A percentile compares a stretch with the other conserved stretches of the same genome.
Conservation (phyloP, 2,113 vertebrate species). For the Prionailurus viverrinus region DNA sequence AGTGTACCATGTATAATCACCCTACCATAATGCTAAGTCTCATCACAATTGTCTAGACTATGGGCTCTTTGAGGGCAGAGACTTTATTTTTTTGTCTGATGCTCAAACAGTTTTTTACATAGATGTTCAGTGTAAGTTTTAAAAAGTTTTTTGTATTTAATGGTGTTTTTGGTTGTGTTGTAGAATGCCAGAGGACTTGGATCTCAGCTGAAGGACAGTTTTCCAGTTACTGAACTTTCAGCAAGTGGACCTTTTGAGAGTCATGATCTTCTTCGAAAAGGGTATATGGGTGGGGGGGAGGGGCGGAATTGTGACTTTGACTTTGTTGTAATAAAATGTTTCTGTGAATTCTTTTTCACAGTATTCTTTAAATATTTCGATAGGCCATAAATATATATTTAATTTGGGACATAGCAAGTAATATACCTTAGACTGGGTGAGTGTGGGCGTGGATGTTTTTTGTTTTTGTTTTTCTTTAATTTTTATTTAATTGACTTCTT, state of each 20-base stretch:
- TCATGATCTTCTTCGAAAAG: slow-evolving; percentile 93
- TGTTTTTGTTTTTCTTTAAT: background rate
- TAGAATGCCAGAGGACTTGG: slow-evolving; percentile 93
- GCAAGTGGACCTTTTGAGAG: slow-evolving; percentile 91
- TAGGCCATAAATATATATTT: background rate
- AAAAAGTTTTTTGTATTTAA: background rate
- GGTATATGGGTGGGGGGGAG: slow-evolving; percentile 84
- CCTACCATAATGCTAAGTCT: background rate
- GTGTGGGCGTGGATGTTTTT: background rate
- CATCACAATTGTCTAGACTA: background rate
- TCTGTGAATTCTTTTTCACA: slow-evolving; percentile 18
- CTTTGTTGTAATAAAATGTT: slow-evolving; percentile 8
- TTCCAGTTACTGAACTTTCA: slow-evolving; percentile 92
- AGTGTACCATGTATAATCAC: background rate
- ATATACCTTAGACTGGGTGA: background rate
- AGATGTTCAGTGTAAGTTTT: background rate
- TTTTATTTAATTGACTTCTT: no score
- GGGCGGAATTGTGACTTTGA: background rate
- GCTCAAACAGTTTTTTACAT: background rate
- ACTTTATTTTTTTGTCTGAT: background rate
- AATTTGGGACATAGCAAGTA: background rate
- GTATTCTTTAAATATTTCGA: slow-evolving; percentile 18
- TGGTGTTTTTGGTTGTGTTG: slow-evolving; percentile 52
- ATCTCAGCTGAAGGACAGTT: slow-evolving; percentile 94
- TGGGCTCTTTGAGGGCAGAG: background rate